Percentiles rank a stretch among this genome's conserved stretches.
Evolutionary conservation across 2,113 vertebrate species (phyloP).

Genomic region (Chaenocephalus aceratus): DNA sequence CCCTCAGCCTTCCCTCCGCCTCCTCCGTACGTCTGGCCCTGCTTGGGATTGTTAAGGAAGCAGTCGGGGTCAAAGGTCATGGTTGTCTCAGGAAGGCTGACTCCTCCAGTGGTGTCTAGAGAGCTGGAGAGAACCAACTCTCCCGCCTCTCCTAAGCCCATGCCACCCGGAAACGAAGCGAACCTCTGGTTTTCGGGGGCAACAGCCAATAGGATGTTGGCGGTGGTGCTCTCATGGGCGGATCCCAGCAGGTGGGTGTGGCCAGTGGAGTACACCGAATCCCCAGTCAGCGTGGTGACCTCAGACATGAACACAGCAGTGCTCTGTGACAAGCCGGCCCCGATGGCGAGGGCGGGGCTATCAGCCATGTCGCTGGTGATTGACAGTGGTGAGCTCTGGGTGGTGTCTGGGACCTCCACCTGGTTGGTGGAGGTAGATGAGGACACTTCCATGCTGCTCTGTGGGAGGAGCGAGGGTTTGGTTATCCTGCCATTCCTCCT

Average conservation of each 20-base stretch:
- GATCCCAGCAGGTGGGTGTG: slow-evolving; percentile 94
- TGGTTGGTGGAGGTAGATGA: slow-evolving; percentile 92
- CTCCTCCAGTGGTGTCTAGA: slow-evolving; percentile 87
- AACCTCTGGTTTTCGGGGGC: slow-evolving; percentile 96
- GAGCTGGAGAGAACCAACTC: slow-evolving; percentile 96
- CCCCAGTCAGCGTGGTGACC: slow-evolving; percentile 89
- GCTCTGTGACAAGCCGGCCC: slow-evolving; percentile 92
- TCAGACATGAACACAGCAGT: slow-evolving; percentile 97
- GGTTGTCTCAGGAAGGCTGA: slow-evolving; percentile 94
- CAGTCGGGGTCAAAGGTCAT: slow-evolving; percentile 99
- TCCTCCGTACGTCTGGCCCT: slow-evolving; percentile 98
- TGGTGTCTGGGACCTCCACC: slow-evolving; percentile 98
- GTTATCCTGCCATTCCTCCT: slow-evolving; percentile 94
- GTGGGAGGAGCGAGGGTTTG: slow-evolving; percentile 94
- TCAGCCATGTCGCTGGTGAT: slow-evolving; percentile 97
- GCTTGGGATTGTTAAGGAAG: slow-evolving; percentile 99
- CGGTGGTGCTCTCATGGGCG: slow-evolving; percentile 81
- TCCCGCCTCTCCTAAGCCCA: slow-evolving; percentile 85
- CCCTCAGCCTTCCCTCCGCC: slow-evolving; percentile 82
- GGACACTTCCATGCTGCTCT: slow-evolving; percentile 97
- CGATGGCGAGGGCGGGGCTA: slow-evolving; percentile 93
- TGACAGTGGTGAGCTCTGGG: slow-evolving; percentile 97
- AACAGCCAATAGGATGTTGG: slow-evolving; percentile 93
- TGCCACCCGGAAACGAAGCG: slow-evolving; percentile 91
- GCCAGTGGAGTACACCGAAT: slow-evolving; percentile 94